A percentile compares a stretch with the other conserved stretches of the same genome.
These are phyloP conservation scores for Eulemur macaco DNA, from an alignment of 2,113 vertebrate genomes.

Conservation along the genomic window DNA sequence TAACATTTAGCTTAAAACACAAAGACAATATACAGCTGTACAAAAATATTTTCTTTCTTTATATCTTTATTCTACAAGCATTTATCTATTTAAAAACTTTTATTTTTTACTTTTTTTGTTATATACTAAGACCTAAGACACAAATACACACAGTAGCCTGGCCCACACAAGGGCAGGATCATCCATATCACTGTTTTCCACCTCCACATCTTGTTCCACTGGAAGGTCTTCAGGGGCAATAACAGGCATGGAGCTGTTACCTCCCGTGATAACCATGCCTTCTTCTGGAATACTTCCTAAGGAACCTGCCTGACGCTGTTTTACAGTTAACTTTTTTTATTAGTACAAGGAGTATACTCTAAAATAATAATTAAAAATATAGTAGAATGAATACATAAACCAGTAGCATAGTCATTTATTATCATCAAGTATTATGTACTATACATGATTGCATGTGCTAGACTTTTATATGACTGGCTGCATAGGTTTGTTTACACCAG, in stretches of 20 bases:
- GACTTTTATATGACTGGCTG: too few relatives aligned
- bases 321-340: neutral
- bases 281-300: neutral
- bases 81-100: neutral
- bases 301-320: neutral
- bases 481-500: too few relatives aligned
- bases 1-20: neutral
- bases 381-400: neutral
- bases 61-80: neutral
- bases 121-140: neutral
- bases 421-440: too few relatives aligned
- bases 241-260: neutral
- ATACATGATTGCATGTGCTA: too few relatives aligned
- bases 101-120: neutral
- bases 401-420: too few relatives aligned
- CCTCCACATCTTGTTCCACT: neutral
- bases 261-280: neutral
- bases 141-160: neutral
- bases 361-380: neutral
- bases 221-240: neutral
- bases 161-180: neutral
- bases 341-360: neutral
- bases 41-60: neutral
- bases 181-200: neutral
- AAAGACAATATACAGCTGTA: neutral